These are phyloP conservation scores for Amphibalanus amphitrite DNA, from an alignment of 1,140 invertebrate genomes.

Conservation along the genomic window DNA sequence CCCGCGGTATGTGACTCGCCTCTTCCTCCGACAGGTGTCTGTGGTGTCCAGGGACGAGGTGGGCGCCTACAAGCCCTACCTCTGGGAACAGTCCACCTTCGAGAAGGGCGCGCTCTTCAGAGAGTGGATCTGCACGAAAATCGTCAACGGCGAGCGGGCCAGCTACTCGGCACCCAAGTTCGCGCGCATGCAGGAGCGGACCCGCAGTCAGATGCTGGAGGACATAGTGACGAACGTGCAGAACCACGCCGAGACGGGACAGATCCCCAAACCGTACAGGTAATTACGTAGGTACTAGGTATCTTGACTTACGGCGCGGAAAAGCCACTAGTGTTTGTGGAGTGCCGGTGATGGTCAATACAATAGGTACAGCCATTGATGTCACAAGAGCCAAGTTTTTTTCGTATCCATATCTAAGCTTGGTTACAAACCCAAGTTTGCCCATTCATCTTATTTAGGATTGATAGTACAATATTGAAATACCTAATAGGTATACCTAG, in stretches of 20 bases:
- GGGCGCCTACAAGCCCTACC: constrained; percentile 86
- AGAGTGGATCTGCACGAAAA: constrained; percentile 91
- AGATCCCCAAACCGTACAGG: constrained; percentile 89
- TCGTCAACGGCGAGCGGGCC: constrained; percentile 91
- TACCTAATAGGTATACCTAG: too few relatives aligned
- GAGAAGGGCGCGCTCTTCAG: constrained; percentile 76
- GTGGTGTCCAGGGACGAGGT: constrained; percentile 94
- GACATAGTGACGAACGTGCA: constrained; percentile 84
- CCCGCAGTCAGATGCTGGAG: constrained; percentile 74
- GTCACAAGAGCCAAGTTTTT: too few relatives aligned
- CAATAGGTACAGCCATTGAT: too few relatives aligned
- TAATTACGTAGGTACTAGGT: constrained; percentile 23
- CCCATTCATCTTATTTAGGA: constrained; percentile 9
- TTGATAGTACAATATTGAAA: too few relatives aligned
- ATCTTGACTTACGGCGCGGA: too few relatives aligned
- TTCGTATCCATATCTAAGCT: constrained; percentile 4
- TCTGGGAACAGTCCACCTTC: constrained; percentile 85
- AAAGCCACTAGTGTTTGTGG: too few relatives aligned
- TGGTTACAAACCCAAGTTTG: constrained; percentile 7
- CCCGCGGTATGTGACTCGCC: too few relatives aligned
- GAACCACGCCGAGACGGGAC: constrained; percentile 84
- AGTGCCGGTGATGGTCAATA: too few relatives aligned
- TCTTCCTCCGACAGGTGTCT: constrained; percentile 41
- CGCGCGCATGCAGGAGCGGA: constrained; percentile 82
- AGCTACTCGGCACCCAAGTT: constrained; percentile 94